A percentile compares a stretch with the other conserved stretches of the same genome.
These are phyloP conservation scores for Cynaeus angustus DNA, from an alignment of 2,888 invertebrate genomes.

Conservation along the genomic window DNA sequence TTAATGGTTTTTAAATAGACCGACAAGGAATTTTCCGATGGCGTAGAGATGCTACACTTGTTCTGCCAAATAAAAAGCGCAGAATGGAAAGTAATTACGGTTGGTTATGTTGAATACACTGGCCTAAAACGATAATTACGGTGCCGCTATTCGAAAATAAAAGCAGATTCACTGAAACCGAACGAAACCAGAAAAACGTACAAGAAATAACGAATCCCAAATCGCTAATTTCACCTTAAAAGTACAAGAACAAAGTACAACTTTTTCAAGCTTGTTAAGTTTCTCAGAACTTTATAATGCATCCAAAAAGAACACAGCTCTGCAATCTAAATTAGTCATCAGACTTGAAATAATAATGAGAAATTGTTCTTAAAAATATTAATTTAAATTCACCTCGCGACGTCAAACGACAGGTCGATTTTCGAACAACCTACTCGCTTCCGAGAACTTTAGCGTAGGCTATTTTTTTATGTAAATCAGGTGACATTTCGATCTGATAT, in stretches of 20 bases:
- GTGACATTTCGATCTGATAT: constrained; percentile 31
- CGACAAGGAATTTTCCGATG: constrained; percentile 16
- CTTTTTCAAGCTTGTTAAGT: not conserved
- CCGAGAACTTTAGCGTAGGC: constrained; percentile 5
- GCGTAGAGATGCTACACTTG: constrained; percentile 16
- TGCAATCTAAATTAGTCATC: not conserved
- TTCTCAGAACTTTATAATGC: constrained; percentile 4
- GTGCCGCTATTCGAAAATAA: constrained; percentile 10
- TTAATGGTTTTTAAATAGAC: constrained; percentile 27
- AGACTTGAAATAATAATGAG: not conserved
- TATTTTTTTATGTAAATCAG: constrained; percentile 26
- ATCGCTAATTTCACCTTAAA: not conserved
- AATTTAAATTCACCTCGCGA: constrained; percentile 1
- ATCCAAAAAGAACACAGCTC: constrained; percentile 2
- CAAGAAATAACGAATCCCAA: not conserved
- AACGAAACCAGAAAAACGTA: not conserved
- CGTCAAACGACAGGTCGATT: not conserved
- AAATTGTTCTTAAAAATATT: not conserved
- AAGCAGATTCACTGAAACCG: constrained; percentile 13
- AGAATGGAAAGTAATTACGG: constrained; percentile 18
- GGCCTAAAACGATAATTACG: constrained; percentile 10
- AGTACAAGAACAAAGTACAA: not conserved
- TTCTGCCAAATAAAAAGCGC: constrained; percentile 16
- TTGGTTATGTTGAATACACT: constrained; percentile 5
- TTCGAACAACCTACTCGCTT: not conserved